Evolutionary conservation across 2,888 invertebrate species (phyloP).

Genomic region (Sturmia bella): DNA sequence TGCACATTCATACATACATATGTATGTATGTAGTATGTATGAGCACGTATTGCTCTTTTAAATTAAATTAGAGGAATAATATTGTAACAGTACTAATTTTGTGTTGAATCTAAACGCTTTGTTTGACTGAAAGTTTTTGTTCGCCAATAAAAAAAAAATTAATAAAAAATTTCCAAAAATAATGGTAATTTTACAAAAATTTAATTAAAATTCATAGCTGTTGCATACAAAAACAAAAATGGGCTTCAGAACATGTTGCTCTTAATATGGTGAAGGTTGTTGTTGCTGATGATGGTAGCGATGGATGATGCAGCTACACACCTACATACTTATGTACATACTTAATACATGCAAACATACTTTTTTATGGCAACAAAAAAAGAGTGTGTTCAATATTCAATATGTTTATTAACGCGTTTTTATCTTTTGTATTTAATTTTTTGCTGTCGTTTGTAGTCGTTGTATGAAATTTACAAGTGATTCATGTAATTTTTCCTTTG

Average conservation of each 20-base stretch:
- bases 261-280: slow-evolving; percentile 15
- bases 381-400: slow-evolving; percentile 36
- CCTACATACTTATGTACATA: too few relatives aligned
- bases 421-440: neutral
- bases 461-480: slow-evolving; percentile 47
- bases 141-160: neutral
- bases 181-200: slow-evolving; percentile 33
- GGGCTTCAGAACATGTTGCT: neutral
- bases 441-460: slow-evolving; percentile 8
- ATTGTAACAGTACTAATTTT: slow-evolving; percentile 34
- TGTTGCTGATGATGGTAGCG: neutral
- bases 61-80: slow-evolving; percentile 27
- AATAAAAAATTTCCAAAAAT: slow-evolving; percentile 37
- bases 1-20: too few relatives aligned
- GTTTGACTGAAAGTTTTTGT: slow-evolving; percentile 1
- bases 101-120: slow-evolving; percentile 20
- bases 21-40: slow-evolving; percentile 14
- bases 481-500: slow-evolving; percentile 57
- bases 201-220: slow-evolving; percentile 26
- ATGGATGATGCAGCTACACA: neutral
- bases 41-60: slow-evolving; percentile 25
- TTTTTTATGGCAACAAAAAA: too few relatives aligned
- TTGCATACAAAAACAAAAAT: neutral
- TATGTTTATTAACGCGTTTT: slow-evolving; percentile 47
- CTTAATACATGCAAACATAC: too few relatives aligned